These are phyloP conservation scores for Gorsachius magnificus DNA, from an alignment of 2,797 vertebrate genomes.

Conservation along the genomic window DNA sequence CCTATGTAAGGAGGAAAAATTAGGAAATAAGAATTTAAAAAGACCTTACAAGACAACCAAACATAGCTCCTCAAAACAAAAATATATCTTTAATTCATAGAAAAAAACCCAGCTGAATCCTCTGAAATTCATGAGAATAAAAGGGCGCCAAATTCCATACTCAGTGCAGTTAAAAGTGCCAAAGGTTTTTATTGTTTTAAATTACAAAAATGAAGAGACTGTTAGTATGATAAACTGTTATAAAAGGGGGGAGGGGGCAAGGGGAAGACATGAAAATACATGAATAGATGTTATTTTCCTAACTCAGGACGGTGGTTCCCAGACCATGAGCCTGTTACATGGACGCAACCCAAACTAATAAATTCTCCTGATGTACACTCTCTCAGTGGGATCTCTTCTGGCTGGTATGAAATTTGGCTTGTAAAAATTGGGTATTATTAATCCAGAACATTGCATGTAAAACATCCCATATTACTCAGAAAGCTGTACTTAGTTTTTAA, in stretches of 20 bases:
- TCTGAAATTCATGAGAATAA: not conserved
- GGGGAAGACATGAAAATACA: not conserved
- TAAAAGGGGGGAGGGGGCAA: not conserved
- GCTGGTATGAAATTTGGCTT: not conserved
- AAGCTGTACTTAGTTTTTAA: not conserved
- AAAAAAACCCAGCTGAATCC: not conserved
- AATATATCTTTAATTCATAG: not conserved
- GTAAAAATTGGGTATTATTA: not conserved
- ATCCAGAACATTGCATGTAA: not conserved
- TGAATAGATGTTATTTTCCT: not conserved
- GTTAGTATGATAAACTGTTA: not conserved
- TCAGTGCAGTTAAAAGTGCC: not conserved
- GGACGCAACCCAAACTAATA: not conserved
- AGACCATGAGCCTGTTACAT: not conserved
- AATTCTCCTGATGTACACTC: not conserved
- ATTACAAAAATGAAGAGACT: not conserved
- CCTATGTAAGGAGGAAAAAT: not conserved
- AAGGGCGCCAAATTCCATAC: not conserved
- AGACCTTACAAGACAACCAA: not conserved
- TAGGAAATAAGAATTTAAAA: not conserved
- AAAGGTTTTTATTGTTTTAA: not conserved
- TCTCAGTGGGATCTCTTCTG: not conserved
- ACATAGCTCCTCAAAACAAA: not conserved
- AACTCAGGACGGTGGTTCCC: not conserved
- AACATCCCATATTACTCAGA: not conserved